phyloP scores from a whole-genome alignment of 2,113 vertebrate species.

The Phrynocephalus versicolor region DNA sequence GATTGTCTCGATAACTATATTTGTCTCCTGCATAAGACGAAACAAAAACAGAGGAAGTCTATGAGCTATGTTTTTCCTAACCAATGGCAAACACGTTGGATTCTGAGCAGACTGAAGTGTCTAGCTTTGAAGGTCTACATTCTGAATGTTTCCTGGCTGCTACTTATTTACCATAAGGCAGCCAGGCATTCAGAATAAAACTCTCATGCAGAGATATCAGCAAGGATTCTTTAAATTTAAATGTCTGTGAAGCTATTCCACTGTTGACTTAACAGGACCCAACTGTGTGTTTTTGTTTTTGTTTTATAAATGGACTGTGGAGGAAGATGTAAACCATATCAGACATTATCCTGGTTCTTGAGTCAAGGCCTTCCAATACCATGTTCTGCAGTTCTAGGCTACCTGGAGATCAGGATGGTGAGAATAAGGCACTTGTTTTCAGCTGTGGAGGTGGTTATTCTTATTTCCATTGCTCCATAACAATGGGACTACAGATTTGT shows the following conservation, averaged over 20 bases:
- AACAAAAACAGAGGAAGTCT: not conserved
- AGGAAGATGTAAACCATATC: conserved; percentile 62
- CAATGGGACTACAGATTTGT: not conserved
- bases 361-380: conserved; percentile 22
- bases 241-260: conserved; percentile 39
- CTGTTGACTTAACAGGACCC: conserved; percentile 61
- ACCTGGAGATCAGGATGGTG: not conserved
- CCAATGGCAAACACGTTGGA: conserved; percentile 32
- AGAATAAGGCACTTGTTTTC: not conserved
- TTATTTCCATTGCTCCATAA: not conserved
- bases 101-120: conserved; percentile 36
- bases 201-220: conserved; percentile 6
- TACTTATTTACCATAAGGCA: not conserved
- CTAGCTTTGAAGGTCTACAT: conserved; percentile 25
- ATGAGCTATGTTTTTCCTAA: not conserved
- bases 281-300: conserved; percentile 57
- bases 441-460: fast-evolving
- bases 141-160: not conserved
- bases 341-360: conserved; percentile 21
- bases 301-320: conserved; percentile 52
- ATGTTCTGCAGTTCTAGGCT: fast-evolving
- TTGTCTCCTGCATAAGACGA: not conserved
- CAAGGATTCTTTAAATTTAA: conserved; percentile 44
- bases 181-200: conserved; percentile 43
- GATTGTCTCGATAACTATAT: not conserved